These are phyloP conservation scores for Stegodyphus dumicola DNA, from an alignment of 1,140 invertebrate genomes.

Conservation along the genomic window DNA sequence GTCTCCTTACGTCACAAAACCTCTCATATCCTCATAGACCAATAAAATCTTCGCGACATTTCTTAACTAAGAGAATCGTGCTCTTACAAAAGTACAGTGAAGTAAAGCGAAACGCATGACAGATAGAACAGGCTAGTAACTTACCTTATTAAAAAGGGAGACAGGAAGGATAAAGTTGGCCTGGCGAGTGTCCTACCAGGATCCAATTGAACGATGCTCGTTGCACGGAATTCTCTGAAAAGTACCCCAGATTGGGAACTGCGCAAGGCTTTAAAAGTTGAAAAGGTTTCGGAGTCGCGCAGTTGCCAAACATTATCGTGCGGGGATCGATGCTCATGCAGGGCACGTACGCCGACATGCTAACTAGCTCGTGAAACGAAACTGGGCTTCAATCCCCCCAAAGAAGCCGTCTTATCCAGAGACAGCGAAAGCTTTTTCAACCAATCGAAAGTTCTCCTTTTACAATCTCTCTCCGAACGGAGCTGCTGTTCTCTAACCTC, in stretches of 20 bases:
- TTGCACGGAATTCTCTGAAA: conserved; percentile 8
- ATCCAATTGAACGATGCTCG: conserved; percentile 19
- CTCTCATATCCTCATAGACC: conserved; percentile 54
- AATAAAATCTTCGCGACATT: conserved; percentile 33
- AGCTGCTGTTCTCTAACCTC: background rate
- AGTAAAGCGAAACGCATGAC: background rate
- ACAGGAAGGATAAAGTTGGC: too few relatives aligned
- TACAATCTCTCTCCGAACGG: background rate
- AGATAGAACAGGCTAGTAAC: background rate
- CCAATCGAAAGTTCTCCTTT: conserved; percentile 40
- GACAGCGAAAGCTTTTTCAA: conserved; percentile 34
- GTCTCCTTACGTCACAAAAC: conserved; percentile 38
- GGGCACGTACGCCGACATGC: conserved; percentile 41
- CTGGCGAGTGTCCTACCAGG: background rate
- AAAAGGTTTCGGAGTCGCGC: conserved; percentile 24
- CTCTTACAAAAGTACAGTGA: background rate
- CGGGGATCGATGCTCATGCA: conserved; percentile 41
- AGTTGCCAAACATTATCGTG: conserved; percentile 17
- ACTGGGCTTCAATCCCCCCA: background rate
- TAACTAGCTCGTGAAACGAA: conserved; percentile 45
- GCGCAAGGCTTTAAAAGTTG: conserved; percentile 44
- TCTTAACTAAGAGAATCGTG: background rate
- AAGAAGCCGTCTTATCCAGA: conserved; percentile 14
- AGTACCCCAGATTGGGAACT: conserved; percentile 20
- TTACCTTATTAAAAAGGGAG: conserved; percentile 34